Evolutionary conservation across 2,113 vertebrate species (phyloP), one percentile per base, ranked within the genome.

Genomic region (Macrotus californicus): DNA sequence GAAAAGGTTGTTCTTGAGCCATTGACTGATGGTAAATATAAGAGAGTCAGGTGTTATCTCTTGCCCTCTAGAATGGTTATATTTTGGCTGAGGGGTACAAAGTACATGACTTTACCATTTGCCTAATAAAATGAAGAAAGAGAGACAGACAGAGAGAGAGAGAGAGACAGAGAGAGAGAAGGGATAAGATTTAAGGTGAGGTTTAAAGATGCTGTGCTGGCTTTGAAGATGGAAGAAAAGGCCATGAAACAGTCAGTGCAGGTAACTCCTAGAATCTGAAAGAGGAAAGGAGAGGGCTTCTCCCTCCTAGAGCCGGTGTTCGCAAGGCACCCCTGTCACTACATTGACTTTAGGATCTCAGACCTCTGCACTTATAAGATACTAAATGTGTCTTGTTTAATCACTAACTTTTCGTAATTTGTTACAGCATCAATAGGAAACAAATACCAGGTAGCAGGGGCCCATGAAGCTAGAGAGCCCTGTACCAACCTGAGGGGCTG

Each of bases 91-190:
- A 29, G 72, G 29, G 19, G 41, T 16, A 16, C 24, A 18, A 43
- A n/a, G 13, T 34, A 1, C 46, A 14, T 21, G 7, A 39, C 80
- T 56, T 84, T 43, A 43, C 19, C 41, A 21, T 61, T 73, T 61
- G 16, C 6, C 15, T 86, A 29, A 61, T 79, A 75, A 72, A 72
- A 70, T 18, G 1, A 11, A 64, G 29, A 73, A 13, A 26, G 31
- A 29, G 19, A 22, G 8, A 7, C 14, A 6, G 9, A 16, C 9
- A 5, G 0, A 14, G 4, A 24, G 31, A 26, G 9, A 24, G 6
- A 7, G 16, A 11, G 9, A 24, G 31, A 26, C 7, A 24, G 6
- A 7, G 16, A 11, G 9, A 18, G 14, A 6, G 0, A 12, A 5
- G 29, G n/a, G 29, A 61, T 26, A 24, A 31, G 61, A 31, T 31